Evolutionary conservation across 2,113 vertebrate genomes (phyloP).

Genomic region (Tragelaphus imberbis): DNA sequence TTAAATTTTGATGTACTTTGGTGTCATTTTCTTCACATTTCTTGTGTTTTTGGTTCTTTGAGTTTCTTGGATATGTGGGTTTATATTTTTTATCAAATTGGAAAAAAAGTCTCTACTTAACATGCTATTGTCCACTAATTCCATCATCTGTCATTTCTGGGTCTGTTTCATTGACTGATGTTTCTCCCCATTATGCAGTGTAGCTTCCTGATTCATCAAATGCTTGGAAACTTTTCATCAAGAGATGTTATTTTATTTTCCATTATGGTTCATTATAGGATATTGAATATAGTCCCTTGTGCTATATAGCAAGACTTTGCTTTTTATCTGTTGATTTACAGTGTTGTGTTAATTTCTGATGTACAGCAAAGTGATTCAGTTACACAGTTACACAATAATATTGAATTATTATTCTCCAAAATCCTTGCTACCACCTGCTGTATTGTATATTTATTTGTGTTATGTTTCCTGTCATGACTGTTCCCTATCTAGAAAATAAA

Average conservation of each 20-base stretch:
- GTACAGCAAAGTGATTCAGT: neutral
- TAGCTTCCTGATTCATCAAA: neutral
- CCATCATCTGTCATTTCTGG: neutral
- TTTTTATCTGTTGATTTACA: neutral
- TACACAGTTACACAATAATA: neutral
- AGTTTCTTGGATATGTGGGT: neutral
- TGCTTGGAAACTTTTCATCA: neutral
- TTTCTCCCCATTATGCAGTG: neutral
- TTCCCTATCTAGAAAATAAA: neutral
- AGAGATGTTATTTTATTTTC: neutral
- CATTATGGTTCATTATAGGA: neutral
- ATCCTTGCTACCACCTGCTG: neutral
- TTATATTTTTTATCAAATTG: neutral
- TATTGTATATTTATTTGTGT: neutral
- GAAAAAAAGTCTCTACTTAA: neutral
- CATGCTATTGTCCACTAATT: neutral
- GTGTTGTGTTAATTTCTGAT: neutral
- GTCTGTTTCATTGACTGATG: neutral
- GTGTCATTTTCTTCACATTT: neutral
- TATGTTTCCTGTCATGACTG: neutral
- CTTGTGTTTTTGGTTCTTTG: neutral
- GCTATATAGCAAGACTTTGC: neutral
- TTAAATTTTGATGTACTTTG: neutral
- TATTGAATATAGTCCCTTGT: neutral
- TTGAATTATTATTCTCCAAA: neutral